Evolutionary conservation across 1,140 invertebrate genomes (phyloP), one percentile per base, ranked within the genome.

Genomic region (Choristoneura fumiferana): DNA sequence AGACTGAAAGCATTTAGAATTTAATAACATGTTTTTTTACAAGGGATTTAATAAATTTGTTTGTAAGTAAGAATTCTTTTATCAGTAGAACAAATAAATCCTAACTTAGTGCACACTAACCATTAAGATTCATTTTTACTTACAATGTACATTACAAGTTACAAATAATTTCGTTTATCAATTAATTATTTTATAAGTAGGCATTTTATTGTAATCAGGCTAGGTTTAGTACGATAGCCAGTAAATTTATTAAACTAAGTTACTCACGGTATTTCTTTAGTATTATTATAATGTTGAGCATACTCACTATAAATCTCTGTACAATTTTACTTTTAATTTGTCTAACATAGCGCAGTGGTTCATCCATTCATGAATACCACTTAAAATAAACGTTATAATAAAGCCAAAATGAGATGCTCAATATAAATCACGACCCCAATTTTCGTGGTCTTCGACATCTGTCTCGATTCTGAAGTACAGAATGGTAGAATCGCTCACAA

Each of bases 161-260:
- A 75, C 64, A 67, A 67, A 76, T 79, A 75, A 84, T 81, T 84
- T 82, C 68, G 68, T 70, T 78, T 52, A 67, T 65, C 60, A 45
- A 69, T 56, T 76, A 71, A 65, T n/a, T n/a, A 67, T 58, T 65
- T 68, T 62, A 70, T 62, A 78, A 66, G 63, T 53, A 67, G 68
- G 65, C 69, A 73, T 67, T 70, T 58, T 75, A 69, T 59, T 54
- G 64, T 58, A 67, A 63, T 65, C 69, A 59, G 53, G 65, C 69
- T 13, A 49, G n/a, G 22, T 22, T 1, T 10, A 8, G 15, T 29
- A 12, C 10, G 17, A 49, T 49, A 29, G 18, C 43, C 43, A 22
- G 18, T 4, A 29, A 76, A 54, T 54, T 54, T 66, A 57, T 64
- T 65, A 29, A 64, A 60, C 57, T 66, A 49, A 49, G 22, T 61